A percentile compares a stretch with the other conserved stretches of the same genome.
These are phyloP conservation scores for Oncorhynchus kisutch DNA, from an alignment of 2,113 vertebrate genomes.

Conservation along the genomic window DNA sequence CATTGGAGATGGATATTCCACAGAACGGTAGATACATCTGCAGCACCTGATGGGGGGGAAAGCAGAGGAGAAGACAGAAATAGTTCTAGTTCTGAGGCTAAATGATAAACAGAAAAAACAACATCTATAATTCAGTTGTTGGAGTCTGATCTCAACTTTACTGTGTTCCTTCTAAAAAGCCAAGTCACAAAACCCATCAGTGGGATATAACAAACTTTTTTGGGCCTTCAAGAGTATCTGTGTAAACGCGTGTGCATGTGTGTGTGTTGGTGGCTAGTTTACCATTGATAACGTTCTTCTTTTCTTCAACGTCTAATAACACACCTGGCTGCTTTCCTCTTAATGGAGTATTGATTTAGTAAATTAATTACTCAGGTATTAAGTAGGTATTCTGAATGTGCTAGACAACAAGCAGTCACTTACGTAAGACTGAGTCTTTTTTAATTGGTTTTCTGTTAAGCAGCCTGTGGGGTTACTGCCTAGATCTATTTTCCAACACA, in stretches of 20 bases:
- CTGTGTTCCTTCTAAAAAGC: too few species aligned
- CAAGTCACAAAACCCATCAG: too few species aligned
- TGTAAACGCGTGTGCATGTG: too few species aligned
- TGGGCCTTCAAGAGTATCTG: background rate
- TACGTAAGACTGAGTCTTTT: background rate
- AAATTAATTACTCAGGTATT: constrained; percentile 6
- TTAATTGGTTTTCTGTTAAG: background rate
- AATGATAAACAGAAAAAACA: background rate
- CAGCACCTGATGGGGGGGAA: constrained; percentile 65
- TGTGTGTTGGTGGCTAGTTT: background rate
- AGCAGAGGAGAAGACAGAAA: constrained; percentile 2
- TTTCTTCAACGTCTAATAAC: background rate
- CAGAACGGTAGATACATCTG: constrained; percentile 79
- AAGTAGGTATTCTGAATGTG: background rate
- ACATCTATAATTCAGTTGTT: too few species aligned
- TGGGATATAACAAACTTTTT: background rate
- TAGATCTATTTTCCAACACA: background rate
- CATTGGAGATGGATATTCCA: constrained; percentile 76
- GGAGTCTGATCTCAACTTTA: too few species aligned
- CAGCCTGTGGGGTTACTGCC: too few species aligned
- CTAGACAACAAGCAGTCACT: background rate
- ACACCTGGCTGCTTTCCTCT: constrained; percentile 13
- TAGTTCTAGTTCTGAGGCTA: background rate
- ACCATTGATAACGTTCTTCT: too few species aligned
- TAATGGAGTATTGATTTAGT: constrained; percentile 54